Evolutionary conservation across 2,797 vertebrate species (phyloP).

Genomic region (Propithecus perrieri): DNA sequence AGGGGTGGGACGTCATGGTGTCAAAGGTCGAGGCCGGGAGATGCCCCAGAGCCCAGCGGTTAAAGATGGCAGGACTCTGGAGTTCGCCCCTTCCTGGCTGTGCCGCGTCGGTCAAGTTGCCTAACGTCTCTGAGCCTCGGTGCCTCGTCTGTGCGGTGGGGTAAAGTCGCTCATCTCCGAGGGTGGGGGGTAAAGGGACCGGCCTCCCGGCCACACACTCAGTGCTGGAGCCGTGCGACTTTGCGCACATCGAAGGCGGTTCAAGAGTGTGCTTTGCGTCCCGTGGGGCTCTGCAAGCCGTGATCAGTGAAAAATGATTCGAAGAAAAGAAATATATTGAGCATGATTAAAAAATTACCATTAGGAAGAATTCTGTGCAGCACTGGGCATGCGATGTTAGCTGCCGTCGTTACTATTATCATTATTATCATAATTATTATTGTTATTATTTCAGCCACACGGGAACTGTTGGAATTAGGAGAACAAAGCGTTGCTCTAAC

Average conservation of each 20-base stretch:
- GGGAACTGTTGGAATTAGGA: background rate
- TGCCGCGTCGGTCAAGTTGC: background rate
- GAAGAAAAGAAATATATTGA: no score
- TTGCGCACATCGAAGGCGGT: no score
- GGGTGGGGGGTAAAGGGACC: background rate
- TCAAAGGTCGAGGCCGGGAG: background rate
- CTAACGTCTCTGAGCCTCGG: background rate
- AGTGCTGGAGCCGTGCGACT: no score
- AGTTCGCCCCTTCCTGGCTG: background rate
- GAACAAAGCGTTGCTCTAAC: constrained; percentile 2
- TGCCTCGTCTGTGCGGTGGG: background rate
- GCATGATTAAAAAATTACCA: no score
- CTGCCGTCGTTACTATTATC: no score
- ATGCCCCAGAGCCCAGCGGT: background rate
- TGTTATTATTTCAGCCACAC: background rate
- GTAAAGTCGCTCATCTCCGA: background rate
- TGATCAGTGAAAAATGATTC: no score
- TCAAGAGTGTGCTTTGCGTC: no score
- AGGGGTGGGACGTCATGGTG: background rate
- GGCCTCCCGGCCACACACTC: no score
- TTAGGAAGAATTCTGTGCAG: no score
- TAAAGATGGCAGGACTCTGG: background rate
- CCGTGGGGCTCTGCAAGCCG: no score
- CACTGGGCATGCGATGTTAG: no score
- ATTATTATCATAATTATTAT: background rate